phyloP scores from a whole-genome alignment of 1,140 invertebrate genomes.

The Sinella curviseta region DNA sequence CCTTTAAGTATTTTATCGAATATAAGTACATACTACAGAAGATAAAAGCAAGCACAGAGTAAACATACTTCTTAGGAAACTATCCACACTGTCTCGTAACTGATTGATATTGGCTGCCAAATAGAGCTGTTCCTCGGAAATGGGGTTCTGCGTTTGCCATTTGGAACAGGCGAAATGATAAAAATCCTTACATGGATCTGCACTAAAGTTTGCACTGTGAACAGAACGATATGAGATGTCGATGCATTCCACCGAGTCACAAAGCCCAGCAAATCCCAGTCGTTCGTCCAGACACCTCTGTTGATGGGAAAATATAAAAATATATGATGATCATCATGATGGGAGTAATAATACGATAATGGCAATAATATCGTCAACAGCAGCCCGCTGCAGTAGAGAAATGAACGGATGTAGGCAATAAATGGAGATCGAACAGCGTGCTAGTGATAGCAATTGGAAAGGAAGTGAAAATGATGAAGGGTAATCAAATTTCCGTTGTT shows the following conservation, averaged over 20 bases:
- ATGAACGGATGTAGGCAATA: background rate
- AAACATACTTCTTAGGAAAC: slow-evolving; percentile 34
- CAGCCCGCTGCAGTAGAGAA: background rate
- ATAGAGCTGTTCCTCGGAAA: slow-evolving; percentile 38
- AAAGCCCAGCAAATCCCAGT: slow-evolving; percentile 28
- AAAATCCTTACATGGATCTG: slow-evolving; percentile 44
- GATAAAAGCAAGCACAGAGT: background rate
- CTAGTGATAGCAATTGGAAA: too few relatives aligned
- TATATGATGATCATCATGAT: background rate
- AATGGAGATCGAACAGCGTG: too few relatives aligned
- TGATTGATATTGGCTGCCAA: slow-evolving; percentile 43
- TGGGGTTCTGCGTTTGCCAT: slow-evolving; percentile 42
- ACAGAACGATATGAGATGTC: slow-evolving; percentile 43
- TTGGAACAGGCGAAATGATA: slow-evolving; percentile 42
- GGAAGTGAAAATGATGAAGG: too few relatives aligned
- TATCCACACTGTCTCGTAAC: slow-evolving; percentile 42
- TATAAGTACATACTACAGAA: too few relatives aligned
- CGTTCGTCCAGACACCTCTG: slow-evolving; percentile 2
- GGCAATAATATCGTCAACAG: background rate
- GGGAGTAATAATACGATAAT: too few relatives aligned
- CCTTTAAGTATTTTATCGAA: too few relatives aligned
- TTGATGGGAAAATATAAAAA: background rate
- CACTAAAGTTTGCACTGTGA: slow-evolving; percentile 37
- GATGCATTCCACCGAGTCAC: slow-evolving; percentile 42
- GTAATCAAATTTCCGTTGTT: too few relatives aligned